Percentiles rank a stretch among this genome's conserved stretches.
Conservation (phyloP, 2,113 vertebrate genomes). For the Oreochromis tanganicae region DNA sequence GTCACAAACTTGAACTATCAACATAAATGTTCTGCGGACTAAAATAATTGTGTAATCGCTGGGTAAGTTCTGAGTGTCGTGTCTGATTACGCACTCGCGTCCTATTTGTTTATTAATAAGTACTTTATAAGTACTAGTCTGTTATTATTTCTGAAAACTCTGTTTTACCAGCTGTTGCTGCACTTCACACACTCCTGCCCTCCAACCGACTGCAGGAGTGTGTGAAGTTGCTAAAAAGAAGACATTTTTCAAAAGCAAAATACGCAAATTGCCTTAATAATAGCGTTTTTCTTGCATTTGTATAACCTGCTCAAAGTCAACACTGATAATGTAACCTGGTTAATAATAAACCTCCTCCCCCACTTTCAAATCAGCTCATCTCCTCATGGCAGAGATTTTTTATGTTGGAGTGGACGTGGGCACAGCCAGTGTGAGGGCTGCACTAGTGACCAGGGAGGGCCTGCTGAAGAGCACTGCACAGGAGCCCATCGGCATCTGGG, state of each 20-base stretch:
- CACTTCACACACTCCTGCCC: neutral
- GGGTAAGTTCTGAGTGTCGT: neutral
- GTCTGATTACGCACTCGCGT: rapidly evolving
- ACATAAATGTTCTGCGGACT: neutral
- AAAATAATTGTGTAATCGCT: neutral
- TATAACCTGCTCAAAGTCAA: neutral
- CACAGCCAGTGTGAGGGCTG: slow-evolving; percentile 85
- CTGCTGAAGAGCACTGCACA: slow-evolving; percentile 73
- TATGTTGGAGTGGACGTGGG: slow-evolving; percentile 93
- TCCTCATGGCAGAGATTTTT: slow-evolving; percentile 60
- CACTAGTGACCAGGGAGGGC: slow-evolving; percentile 80
- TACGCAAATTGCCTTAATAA: neutral
- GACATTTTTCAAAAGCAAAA: neutral
- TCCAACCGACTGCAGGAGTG: neutral
- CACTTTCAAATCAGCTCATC: neutral
- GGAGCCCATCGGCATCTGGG: slow-evolving; percentile 82
- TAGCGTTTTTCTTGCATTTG: neutral
- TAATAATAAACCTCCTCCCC: neutral
- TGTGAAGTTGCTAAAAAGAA: neutral
- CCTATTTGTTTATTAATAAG: neutral
- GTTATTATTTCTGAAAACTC: neutral
- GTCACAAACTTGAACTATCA: neutral
- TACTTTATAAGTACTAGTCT: neutral
- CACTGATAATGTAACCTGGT: neutral
- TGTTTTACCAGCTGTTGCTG: neutral